phyloP scores from a whole-genome alignment of 2,113 vertebrate species.

The Mohoua ochrocephala region DNA sequence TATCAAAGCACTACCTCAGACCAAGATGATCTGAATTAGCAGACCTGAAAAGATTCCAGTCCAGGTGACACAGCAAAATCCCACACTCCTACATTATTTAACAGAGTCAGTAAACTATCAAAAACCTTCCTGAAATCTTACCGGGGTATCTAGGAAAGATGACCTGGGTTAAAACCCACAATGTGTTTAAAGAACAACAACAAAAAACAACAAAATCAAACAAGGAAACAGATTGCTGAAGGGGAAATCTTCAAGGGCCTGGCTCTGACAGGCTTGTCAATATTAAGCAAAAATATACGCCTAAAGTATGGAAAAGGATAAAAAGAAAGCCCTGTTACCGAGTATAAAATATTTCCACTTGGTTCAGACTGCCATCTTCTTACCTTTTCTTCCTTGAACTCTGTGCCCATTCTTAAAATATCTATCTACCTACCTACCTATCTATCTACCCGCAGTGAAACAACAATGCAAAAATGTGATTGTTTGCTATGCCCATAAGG shows the following conservation, averaged over 20 bases:
- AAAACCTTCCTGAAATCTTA: neutral
- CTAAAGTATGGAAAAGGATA: neutral
- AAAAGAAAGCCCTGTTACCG: neutral
- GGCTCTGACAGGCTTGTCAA: neutral
- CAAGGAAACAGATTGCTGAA: neutral
- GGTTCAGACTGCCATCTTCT: neutral
- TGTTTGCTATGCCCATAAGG: neutral
- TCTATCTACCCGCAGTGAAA: neutral
- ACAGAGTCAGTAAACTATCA: neutral
- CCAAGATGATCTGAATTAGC: neutral
- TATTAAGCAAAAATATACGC: neutral
- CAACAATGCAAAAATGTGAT: neutral
- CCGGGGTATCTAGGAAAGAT: neutral
- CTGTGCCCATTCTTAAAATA: neutral
- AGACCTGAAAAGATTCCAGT: neutral
- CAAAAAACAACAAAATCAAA: no score
- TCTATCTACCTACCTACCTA: neutral
- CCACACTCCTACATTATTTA: neutral
- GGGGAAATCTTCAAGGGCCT: neutral
- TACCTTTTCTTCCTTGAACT: neutral
- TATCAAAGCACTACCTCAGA: neutral
- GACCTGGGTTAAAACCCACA: neutral
- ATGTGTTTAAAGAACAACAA: neutral
- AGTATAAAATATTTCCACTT: neutral
- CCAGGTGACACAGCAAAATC: neutral